Evolutionary conservation across 2,113 vertebrate species (phyloP).

Genomic region (Nestor notabilis): DNA sequence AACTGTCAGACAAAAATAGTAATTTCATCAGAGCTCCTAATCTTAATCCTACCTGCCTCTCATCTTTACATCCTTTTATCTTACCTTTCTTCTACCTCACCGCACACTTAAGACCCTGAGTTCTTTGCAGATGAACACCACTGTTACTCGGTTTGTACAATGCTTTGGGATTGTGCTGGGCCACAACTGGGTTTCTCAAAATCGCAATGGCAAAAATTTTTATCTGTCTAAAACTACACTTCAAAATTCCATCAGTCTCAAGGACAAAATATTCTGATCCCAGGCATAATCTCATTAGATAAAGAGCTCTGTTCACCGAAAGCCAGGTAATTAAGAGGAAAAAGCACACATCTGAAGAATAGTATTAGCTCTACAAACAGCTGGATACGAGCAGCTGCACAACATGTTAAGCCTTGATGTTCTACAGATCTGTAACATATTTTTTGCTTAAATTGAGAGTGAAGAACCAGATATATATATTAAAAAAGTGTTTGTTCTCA

Average conservation of each 20-base stretch:
- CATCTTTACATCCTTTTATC: background rate
- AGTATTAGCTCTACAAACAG: conserved; percentile 24
- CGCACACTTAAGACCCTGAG: background rate
- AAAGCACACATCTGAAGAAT: background rate
- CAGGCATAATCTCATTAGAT: background rate
- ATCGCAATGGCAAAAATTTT: background rate
- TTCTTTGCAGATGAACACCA: background rate
- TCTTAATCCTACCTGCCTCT: background rate
- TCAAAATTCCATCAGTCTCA: background rate
- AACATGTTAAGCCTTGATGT: background rate
- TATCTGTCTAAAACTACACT: background rate
- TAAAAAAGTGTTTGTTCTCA: background rate
- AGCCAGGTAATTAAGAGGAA: background rate
- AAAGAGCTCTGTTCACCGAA: background rate
- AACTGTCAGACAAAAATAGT: background rate
- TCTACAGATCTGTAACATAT: background rate
- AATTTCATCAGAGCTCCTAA: background rate
- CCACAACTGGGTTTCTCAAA: background rate
- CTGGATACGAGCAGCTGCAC: conserved; percentile 25
- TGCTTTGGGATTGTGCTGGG: background rate
- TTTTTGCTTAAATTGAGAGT: background rate
- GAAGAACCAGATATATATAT: background rate
- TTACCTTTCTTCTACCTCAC: background rate
- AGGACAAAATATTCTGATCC: background rate
- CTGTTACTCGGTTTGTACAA: background rate